phyloP scores from a whole-genome alignment of 2,888 invertebrate genomes.

The Graphium colonna region DNA sequence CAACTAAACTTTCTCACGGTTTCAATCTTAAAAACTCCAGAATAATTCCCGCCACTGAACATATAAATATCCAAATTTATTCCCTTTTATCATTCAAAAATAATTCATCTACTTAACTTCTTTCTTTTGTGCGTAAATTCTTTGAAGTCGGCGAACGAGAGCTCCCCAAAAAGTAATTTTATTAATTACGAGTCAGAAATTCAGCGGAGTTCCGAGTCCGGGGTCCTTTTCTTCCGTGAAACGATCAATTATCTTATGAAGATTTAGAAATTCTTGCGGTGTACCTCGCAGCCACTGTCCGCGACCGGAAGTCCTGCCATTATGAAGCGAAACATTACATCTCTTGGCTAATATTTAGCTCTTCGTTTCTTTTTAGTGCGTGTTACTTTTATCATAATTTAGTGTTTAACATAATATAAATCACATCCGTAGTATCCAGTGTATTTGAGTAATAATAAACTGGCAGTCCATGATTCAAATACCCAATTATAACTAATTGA shows the following conservation, averaged over 20 bases:
- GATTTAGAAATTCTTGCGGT: constrained; percentile 77
- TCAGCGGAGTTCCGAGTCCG: constrained; percentile 75
- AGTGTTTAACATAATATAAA: too few relatives aligned
- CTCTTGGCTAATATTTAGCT: too few relatives aligned
- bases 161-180: constrained; percentile 79
- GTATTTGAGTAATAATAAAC: too few relatives aligned
- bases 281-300: constrained; percentile 37
- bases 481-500: too few relatives aligned
- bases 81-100: constrained; percentile 76
- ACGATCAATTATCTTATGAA: constrained; percentile 79
- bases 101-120: constrained; percentile 79
- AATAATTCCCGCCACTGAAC: constrained; percentile 52
- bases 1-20: too few relatives aligned
- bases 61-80: constrained; percentile 72
- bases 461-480: too few relatives aligned
- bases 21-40: constrained; percentile 34
- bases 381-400: too few relatives aligned
- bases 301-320: too few relatives aligned
- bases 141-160: constrained; percentile 78
- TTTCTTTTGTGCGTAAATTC: constrained; percentile 77
- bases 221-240: constrained; percentile 73
- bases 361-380: too few relatives aligned
- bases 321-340: too few relatives aligned
- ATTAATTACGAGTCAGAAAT: constrained; percentile 80
- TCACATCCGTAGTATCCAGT: too few relatives aligned